phyloP scores from a whole-genome alignment of 2,113 vertebrate species.

The Pogonocichla stellata region DNA sequence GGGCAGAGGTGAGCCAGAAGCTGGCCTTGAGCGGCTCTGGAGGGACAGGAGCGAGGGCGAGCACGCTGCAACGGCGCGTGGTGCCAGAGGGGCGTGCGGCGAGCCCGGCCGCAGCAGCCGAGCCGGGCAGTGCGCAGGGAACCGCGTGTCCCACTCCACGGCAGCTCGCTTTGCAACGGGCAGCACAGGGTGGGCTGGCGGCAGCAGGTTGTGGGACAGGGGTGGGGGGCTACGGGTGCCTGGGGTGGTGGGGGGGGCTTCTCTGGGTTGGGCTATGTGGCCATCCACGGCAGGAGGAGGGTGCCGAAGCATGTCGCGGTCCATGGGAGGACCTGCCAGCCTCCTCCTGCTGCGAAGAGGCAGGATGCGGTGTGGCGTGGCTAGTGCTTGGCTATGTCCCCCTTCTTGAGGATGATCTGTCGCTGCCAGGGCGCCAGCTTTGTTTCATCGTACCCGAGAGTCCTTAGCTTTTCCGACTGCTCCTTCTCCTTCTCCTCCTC shows the following conservation, averaged over 20 bases:
- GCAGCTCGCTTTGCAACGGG: neutral
- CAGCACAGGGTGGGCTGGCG: neutral
- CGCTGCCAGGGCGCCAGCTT: constrained; percentile 97
- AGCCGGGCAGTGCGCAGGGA: neutral
- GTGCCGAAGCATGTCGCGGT: neutral
- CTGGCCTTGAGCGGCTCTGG: neutral
- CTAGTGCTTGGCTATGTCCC: constrained; percentile 92
- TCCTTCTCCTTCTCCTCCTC: constrained; percentile 85
- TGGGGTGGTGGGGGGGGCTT: neutral
- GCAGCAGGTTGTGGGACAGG: neutral
- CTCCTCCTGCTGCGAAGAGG: constrained; percentile 6
- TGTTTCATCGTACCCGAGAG: constrained; percentile 92
- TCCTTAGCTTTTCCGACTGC: constrained; percentile 91
- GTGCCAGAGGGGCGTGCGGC: neutral
- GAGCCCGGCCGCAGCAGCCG: neutral
- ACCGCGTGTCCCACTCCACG: neutral
- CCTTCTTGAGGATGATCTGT: constrained; percentile 96
- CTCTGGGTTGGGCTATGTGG: neutral
- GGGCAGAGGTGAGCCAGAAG: neutral
- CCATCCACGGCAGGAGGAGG: neutral
- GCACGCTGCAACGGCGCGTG: accelerated
- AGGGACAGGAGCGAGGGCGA: neutral
- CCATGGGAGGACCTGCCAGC: neutral
- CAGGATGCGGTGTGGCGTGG: neutral
- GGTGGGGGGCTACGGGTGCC: neutral